phyloP scores from a whole-genome alignment of 2,113 vertebrate genomes.

The Lynx canadensis region DNA sequence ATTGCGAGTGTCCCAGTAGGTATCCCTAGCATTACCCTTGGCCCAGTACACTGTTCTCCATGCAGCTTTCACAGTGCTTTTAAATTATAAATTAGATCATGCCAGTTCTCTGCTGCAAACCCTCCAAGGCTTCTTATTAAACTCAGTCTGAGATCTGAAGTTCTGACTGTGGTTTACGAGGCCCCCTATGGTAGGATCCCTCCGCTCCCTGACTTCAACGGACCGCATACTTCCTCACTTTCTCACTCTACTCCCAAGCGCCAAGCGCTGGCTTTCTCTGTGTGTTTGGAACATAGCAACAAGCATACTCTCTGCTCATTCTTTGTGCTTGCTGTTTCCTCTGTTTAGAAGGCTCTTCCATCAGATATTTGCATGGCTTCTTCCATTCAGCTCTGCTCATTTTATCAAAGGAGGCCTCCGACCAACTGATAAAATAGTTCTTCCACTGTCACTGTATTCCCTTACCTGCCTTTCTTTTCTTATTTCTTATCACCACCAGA shows the following conservation, averaged over 20 bases:
- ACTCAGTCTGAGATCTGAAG: neutral
- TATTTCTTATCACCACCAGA: neutral
- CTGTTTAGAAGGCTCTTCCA: neutral
- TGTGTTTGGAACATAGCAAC: neutral
- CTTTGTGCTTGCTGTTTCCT: neutral
- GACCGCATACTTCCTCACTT: neutral
- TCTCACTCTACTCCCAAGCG: too few species aligned
- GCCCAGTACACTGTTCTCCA: neutral
- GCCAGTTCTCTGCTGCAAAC: neutral
- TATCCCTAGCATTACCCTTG: neutral
- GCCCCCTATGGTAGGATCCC: rapidly evolving
- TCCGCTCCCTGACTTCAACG: neutral
- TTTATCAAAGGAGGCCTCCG: neutral
- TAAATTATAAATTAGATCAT: neutral
- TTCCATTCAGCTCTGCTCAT: neutral
- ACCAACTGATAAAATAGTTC: neutral
- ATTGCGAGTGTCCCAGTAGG: neutral
- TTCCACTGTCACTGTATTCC: neutral
- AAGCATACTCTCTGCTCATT: neutral
- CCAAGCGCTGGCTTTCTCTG: neutral
- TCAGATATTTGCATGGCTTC: neutral
- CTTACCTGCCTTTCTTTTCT: neutral
- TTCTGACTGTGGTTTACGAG: neutral
- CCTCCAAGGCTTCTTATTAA: neutral
- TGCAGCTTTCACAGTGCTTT: neutral